Evolutionary conservation across 2,113 vertebrate genomes (phyloP), one percentile per base, ranked within the genome.

Genomic region (Morphnarchus princeps): DNA sequence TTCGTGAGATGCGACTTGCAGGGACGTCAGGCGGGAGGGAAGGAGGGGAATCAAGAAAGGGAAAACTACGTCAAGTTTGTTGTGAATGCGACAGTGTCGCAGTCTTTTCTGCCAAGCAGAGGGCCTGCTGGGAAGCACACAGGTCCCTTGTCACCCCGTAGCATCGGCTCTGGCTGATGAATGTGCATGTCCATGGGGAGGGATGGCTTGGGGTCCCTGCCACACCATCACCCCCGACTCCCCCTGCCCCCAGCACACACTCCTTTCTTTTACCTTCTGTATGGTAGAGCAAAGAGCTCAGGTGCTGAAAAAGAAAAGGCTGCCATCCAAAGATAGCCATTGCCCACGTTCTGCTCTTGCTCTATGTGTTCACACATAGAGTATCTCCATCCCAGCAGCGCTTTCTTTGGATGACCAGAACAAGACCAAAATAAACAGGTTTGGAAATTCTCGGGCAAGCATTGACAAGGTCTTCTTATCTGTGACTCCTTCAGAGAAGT

Each of bases 131-230:
- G 47, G 86, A 78, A 73, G 54, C 59, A 77, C 34, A 40, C 58
- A 65, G 42, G 31, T 86, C 36, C 82, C 45, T 89, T 87, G 45
- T 81, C 55, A 36, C 18, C 8, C 25, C 16, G 38, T 31, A 74
- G 55, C 80, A 76, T 65, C 13, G 15, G 63, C 54, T 93, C 47
- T 42, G 57, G 59, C 67, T 97, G 90, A 63, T 93, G 28, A 95
- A 92, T 4, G 19, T 49, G 22, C 82, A 74, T 72, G 40, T 72
- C 43, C 65, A 61, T 0, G 0, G 36, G 31, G 19, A 94, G 55
- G 42, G 38, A 16, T 7, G 24, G 62, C 14, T 32, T 8, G 78
- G 34, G 20, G 21, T 61, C 57, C 49, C 13, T 0, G 0, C 38
- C 55, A 50, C 40, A 52, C 6, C 17, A 8, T 55, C 87, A 55